These are phyloP conservation scores for Drosophila multiciliata DNA, from an alignment of 2,888 invertebrate genomes.

Conservation along the genomic window DNA sequence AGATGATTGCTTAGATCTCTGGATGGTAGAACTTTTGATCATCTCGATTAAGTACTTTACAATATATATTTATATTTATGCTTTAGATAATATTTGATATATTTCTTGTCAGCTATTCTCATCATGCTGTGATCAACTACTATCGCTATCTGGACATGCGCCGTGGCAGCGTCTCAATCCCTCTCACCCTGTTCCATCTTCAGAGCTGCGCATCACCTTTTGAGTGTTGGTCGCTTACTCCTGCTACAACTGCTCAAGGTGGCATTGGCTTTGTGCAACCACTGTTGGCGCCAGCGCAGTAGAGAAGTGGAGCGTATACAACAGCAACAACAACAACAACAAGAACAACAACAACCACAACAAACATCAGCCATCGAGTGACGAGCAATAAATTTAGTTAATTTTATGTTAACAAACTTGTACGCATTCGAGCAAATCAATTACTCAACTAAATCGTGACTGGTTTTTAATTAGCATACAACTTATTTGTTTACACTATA, in stretches of 20 bases:
- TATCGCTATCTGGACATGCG: neutral
- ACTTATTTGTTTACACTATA: neutral
- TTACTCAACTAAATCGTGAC: neutral
- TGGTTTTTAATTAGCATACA: neutral
- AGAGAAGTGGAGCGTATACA: neutral
- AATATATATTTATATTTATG: neutral
- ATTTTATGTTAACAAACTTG: neutral
- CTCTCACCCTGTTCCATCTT: neutral
- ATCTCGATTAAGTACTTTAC: no score
- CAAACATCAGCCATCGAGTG: neutral
- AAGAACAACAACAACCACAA: neutral
- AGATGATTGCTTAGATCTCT: neutral
- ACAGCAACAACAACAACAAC: neutral
- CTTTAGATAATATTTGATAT: neutral
- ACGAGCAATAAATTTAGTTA: neutral
- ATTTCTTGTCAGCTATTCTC: neutral
- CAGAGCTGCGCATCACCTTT: constrained; percentile 1
- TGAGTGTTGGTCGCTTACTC: neutral
- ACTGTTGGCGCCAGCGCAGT: constrained; percentile 1
- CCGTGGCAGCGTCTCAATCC: neutral
- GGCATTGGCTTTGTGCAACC: neutral
- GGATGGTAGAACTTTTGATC: no score
- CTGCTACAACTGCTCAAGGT: neutral
- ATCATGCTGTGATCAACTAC: neutral
- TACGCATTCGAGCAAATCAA: neutral